Percentiles rank a stretch among this genome's conserved stretches.
Conservation (phyloP, 1,140 invertebrate species). For the Orius laevigatus region DNA sequence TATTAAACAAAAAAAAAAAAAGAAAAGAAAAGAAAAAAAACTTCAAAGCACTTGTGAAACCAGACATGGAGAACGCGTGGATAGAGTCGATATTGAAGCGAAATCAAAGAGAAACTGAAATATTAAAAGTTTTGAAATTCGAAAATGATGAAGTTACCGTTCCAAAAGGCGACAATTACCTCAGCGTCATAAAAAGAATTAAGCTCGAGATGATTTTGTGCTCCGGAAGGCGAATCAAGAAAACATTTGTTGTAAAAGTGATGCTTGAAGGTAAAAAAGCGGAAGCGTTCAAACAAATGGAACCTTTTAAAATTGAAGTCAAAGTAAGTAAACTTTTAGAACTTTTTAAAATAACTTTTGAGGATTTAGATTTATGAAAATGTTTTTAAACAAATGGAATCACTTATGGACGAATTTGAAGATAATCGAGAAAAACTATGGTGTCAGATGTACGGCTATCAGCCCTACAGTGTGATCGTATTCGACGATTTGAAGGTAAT, state of each 20-base stretch:
- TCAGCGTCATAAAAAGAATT: not conserved
- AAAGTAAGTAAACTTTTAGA: not conserved
- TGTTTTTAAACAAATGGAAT: not conserved
- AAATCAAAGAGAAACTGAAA: not conserved
- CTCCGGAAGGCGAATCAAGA: not conserved
- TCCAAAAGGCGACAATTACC: not conserved
- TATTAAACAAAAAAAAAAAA: not conserved
- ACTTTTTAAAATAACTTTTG: no score
- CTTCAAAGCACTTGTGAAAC: not conserved
- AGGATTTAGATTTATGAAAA: not conserved
- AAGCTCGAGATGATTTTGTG: not conserved
- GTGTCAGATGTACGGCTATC: not conserved
- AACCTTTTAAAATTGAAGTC: not conserved
- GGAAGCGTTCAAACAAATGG: not conserved
- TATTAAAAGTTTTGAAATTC: not conserved
- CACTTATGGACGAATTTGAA: not conserved
- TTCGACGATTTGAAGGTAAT: not conserved
- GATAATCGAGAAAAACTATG: not conserved
- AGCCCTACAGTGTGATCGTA: not conserved
- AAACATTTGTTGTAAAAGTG: not conserved
- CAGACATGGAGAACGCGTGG: not conserved
- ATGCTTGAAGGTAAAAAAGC: not conserved
- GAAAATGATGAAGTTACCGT: not conserved
- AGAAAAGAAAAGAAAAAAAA: not conserved
- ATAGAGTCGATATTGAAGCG: not conserved